phyloP scores from a whole-genome alignment of 2,888 invertebrate genomes.

The Caenorhabditis sinica region DNA sequence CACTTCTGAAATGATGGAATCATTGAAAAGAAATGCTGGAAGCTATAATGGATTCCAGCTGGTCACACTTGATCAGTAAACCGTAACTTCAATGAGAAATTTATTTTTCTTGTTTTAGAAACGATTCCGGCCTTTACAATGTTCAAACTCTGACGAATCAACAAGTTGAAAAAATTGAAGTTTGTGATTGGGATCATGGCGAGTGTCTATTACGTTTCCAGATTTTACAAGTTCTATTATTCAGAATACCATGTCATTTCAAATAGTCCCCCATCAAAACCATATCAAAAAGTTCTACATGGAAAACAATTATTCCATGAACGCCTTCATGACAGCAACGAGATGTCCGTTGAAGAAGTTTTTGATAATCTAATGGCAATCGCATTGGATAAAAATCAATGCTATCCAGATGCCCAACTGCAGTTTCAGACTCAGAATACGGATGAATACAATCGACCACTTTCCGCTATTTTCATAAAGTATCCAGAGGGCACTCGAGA shows the following conservation, averaged over 20 bases:
- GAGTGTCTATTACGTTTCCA: too few relatives aligned
- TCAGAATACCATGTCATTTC: constrained; percentile 39
- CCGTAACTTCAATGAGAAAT: too few relatives aligned
- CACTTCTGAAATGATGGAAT: constrained; percentile 28
- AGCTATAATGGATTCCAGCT: constrained; percentile 78
- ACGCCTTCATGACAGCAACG: constrained; percentile 16
- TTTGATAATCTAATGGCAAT: constrained; percentile 61
- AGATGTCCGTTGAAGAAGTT: constrained; percentile 45
- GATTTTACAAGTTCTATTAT: too few relatives aligned
- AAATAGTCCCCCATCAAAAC: constrained; percentile 72
- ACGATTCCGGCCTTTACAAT: constrained; percentile 48
- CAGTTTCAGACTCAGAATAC: constrained; percentile 65
- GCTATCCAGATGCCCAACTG: constrained; percentile 73
- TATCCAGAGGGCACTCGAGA: constrained; percentile 53
- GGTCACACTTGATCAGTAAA: constrained; percentile 71
- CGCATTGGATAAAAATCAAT: constrained; percentile 54
- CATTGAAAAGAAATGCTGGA: constrained; percentile 46
- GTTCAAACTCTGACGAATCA: constrained; percentile 71
- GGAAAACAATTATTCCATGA: constrained; percentile 59
- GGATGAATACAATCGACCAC: constrained; percentile 58
- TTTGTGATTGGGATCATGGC: constrained; percentile 54
- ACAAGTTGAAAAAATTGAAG: constrained; percentile 22
- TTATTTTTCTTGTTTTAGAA: constrained; percentile 21
- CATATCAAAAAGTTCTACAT: constrained; percentile 69
- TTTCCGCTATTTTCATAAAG: constrained; percentile 70